Base-by-base conservation (phyloP, 2,113 vertebrate species). In the Crotalus helleri region DNA sequence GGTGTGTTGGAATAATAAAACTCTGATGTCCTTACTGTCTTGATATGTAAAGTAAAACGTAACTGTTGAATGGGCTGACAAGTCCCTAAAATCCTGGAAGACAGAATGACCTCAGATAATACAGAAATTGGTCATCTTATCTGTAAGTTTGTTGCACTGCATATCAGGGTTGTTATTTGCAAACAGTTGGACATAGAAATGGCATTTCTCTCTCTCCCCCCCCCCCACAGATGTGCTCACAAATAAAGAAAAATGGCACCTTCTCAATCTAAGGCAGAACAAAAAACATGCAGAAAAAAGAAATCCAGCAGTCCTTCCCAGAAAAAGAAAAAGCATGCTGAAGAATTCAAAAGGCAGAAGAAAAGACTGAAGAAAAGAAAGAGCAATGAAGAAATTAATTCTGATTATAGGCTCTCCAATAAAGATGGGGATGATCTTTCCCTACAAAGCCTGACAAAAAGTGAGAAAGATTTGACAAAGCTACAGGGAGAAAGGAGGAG, bases 211-310 rank as follows among this genome's bases (percentile, higher is more conserved):
- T 89, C 21, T 33, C n/a, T 9, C 33, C 53, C n/a, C 21, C 33
- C 53, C 24, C 24, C n/a, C 33, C 10, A 74, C 53, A 17, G 44
- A 0, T 91, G 1, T 1, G 46, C 8, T 95, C 2, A 69, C 90
- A n/a, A 87, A 7, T 6, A 0, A 91, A 90, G 89, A 91, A 55
- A 92, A 92, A 97, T 97, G 97, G 94, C 93, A 89, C 87, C 87
- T 89, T 55, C 95, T 55, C 86, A 0, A 89, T 39, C 93, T 19
- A 96, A 87, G 87, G 2, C 85, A 57, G 57, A 74, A 21, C 26
- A 74, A 21, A 92, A 90, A 90, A 69, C 39, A 58, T 46, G 7
- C 0, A 0, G 1, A 93, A 87, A 89, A 94, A 85, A 93, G 91
- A 97, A 93, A 44, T 0, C 2, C 92, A 92, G 23, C 39, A 94